Evolutionary conservation across 2,888 invertebrate genomes (phyloP), one percentile per base, ranked within the genome.

Genomic region (Hetaerina titia): DNA sequence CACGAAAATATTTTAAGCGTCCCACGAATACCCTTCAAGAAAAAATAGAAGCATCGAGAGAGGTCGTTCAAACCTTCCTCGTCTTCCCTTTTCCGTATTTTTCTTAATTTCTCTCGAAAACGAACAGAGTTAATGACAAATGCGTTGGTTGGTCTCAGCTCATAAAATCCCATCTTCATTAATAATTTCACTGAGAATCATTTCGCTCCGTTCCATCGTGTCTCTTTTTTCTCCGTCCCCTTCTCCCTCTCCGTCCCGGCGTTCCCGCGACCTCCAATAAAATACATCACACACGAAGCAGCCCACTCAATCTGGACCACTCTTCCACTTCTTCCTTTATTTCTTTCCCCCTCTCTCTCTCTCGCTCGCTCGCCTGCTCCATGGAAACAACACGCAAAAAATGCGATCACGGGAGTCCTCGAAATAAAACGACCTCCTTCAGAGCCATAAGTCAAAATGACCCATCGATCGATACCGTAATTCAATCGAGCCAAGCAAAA

Each of bases 391-490:
- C 25, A 81, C 81, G 45, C 56, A 64, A 69, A 92, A 92, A 92
- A 69, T 19, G 45, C 92, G 22, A 69, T 31, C n/a, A 11, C 58
- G 13, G 57, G 31, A 81, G 7, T 19, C 69, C 92, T 22, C 69
- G 45, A 69, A 92, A 92, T 63, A 74, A 81, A 64, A 56, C 64
- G 64, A 64, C 64, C 92, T n/a, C 57, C 89, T n/a, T 92, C 74
- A 31, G 69, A 92, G 56, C 56, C 22, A 92, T 92, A 74, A 45
- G 92, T 92, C 92, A 92, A 92, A 92, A 92, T 92, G 92, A 74
- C 31, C 92, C 57, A 92, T 74, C 22, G 64, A 92, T 92, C 64
- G 92, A 92, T 69, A 92, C 56, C 56, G 69, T 56, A 92, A 69
- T 92, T 64, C 57, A 92, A 92, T 92, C 92, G 92, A 60, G 22